Evolutionary conservation across 37 sponge, comb jelly and placozoan species (phyloP).

Genomic region (Eunapius fragilis): DNA sequence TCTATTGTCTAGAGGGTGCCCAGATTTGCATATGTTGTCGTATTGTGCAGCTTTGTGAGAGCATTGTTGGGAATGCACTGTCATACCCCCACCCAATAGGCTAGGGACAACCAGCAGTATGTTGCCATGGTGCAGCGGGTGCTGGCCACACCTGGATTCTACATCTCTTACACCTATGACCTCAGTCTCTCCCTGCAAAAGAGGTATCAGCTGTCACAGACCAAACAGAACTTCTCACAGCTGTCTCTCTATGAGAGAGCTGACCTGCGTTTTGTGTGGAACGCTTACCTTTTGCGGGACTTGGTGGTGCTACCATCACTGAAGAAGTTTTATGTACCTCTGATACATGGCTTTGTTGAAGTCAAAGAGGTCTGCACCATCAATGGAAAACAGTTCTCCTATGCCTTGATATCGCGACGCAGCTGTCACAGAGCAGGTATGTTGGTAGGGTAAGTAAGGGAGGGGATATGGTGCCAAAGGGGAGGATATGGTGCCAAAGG

Average conservation of each 20-base stretch:
- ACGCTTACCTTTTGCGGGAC: slow-evolving; percentile 70
- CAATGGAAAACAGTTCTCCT: slow-evolving; percentile 68
- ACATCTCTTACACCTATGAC: slow-evolving; percentile 87
- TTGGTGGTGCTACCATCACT: slow-evolving; percentile 69
- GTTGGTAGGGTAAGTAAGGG: too few species aligned
- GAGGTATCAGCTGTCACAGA: slow-evolving; percentile 17
- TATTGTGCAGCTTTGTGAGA: background rate
- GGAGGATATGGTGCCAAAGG: background rate
- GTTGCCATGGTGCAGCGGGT: slow-evolving; percentile 74
- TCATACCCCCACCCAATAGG: slow-evolving; percentile 20
- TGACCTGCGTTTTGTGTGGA: slow-evolving; percentile 94
- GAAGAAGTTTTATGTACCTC: slow-evolving; percentile 62
- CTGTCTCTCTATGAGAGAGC: slow-evolving; percentile 81
- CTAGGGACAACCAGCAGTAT: slow-evolving; percentile 62
- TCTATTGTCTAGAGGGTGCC: too few species aligned
- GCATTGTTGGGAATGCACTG: background rate
- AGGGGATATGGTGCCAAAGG: background rate
- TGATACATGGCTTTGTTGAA: slow-evolving; percentile 84
- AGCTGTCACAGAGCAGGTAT: slow-evolving; percentile 78
- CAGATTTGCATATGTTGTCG: too few species aligned
- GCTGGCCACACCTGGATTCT: slow-evolving; percentile 84
- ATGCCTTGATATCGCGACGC: slow-evolving; percentile 81
- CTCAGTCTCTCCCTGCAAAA: slow-evolving; percentile 83
- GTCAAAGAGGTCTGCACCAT: slow-evolving; percentile 60
- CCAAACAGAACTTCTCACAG: slow-evolving; percentile 47